Percentiles rank a stretch among this genome's conserved stretches.
Evolutionary conservation across 2,113 vertebrate genomes (phyloP).

Genomic region (Macrotis lagotis): DNA sequence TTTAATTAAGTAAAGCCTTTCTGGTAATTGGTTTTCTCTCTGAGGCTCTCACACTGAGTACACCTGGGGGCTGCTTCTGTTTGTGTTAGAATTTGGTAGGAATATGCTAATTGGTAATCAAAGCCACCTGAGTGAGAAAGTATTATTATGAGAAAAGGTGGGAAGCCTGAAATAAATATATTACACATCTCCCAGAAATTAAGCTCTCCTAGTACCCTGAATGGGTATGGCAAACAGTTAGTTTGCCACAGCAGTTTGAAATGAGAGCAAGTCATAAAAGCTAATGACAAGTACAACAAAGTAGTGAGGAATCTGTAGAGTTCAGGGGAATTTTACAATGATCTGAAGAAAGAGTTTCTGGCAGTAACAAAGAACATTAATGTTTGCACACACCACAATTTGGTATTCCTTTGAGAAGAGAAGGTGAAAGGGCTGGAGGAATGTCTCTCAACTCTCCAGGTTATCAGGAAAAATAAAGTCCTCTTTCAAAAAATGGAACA

Average conservation of each 20-base stretch:
- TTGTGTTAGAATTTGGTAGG: neutral
- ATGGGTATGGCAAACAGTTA: neutral
- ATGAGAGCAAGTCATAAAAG: neutral
- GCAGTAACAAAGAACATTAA: neutral
- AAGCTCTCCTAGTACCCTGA: neutral
- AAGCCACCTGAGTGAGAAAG: neutral
- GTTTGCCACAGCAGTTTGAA: neutral
- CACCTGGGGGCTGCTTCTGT: neutral
- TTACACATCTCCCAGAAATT: neutral
- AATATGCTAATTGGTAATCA: neutral
- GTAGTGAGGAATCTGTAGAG: neutral
- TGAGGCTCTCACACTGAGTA: neutral
- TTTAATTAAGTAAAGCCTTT: conserved; percentile 1
- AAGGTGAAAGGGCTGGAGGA: neutral
- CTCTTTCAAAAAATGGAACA: neutral
- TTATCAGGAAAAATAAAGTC: neutral
- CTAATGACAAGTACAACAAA: neutral
- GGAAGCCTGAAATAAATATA: neutral
- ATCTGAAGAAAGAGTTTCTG: neutral
- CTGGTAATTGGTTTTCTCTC: neutral
- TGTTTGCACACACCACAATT: neutral
- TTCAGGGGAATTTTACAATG: neutral
- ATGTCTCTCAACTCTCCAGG: neutral
- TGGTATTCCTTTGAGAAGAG: neutral
- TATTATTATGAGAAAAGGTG: neutral